Conservation (phyloP, 2,888 invertebrate genomes). For the Pseudococcus longispinus region DNA sequence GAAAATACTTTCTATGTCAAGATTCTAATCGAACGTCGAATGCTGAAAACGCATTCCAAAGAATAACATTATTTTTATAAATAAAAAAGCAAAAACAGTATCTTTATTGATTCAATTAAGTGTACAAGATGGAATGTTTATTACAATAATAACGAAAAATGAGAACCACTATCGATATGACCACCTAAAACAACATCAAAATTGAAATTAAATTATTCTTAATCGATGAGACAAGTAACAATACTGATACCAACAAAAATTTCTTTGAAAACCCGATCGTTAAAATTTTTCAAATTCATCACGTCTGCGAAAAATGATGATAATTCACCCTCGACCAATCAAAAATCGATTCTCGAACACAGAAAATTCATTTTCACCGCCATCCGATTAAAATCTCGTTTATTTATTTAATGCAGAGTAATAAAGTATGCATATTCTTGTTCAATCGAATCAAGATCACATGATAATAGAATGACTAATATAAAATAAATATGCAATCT, state of each 20-base stretch:
- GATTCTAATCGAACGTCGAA: too few species aligned
- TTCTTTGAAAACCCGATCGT: neutral
- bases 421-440: neutral
- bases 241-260: neutral
- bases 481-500: neutral
- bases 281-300: neutral
- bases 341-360: neutral
- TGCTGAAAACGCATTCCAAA: too few species aligned
- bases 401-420: too few species aligned
- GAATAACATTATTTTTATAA: neutral
- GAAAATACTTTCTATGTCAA: too few species aligned
- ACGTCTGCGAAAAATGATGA: neutral
- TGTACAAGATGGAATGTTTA: conserved; percentile 10
- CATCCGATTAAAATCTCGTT: too few species aligned
- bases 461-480: neutral
- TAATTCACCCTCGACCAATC: neutral
- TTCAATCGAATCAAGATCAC: neutral
- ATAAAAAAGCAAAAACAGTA: neutral
- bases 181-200: neutral
- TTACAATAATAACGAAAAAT: neutral
- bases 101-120: conserved; percentile 6
- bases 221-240: neutral
- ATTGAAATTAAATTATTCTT: neutral
- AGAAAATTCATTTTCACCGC: neutral
- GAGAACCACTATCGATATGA: neutral